Conservation (phyloP, 2,888 invertebrate genomes). For the Cosmia pyralina region DNA sequence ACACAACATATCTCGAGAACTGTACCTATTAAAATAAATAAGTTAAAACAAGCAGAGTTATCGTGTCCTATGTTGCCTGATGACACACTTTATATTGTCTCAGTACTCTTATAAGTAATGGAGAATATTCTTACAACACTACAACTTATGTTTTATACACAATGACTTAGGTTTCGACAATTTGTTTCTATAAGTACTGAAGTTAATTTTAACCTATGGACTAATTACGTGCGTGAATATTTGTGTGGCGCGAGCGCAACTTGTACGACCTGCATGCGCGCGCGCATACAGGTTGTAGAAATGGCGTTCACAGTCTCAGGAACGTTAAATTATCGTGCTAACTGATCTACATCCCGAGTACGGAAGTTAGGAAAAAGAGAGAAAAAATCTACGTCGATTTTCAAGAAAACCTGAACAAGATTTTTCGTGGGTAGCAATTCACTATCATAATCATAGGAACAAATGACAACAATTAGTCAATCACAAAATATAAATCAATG, state of each 20-base stretch:
- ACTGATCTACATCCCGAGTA: conserved; percentile 77
- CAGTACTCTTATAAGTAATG: conserved; percentile 88
- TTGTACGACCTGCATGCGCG: conserved; percentile 66
- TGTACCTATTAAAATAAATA: conserved; percentile 85
- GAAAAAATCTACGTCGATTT: conserved; percentile 88
- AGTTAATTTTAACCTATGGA: conserved; percentile 84
- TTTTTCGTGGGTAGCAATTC: conserved; percentile 79
- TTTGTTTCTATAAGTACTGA: conserved; percentile 90
- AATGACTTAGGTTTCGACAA: conserved; percentile 91
- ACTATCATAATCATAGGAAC: conserved; percentile 89
- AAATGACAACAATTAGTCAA: conserved; percentile 89
- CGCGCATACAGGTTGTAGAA: conserved; percentile 63
- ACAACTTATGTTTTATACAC: conserved; percentile 89
- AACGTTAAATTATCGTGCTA: conserved; percentile 79
- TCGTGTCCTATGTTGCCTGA: conserved; percentile 86
- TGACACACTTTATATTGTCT: conserved; percentile 84
- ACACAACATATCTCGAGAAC: conserved; percentile 70
- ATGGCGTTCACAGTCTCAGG: conserved; percentile 74
- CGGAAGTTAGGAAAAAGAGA: conserved; percentile 73
- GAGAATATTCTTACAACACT: conserved; percentile 88
- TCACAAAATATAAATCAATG: conserved; percentile 87
- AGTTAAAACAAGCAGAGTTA: conserved; percentile 84
- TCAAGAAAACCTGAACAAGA: conserved; percentile 89
- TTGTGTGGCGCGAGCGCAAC: conserved; percentile 73
- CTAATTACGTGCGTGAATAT: conserved; percentile 86